Conservation (phyloP, 2,797 vertebrate genomes). For the Amblyopsis hoosieri region DNA sequence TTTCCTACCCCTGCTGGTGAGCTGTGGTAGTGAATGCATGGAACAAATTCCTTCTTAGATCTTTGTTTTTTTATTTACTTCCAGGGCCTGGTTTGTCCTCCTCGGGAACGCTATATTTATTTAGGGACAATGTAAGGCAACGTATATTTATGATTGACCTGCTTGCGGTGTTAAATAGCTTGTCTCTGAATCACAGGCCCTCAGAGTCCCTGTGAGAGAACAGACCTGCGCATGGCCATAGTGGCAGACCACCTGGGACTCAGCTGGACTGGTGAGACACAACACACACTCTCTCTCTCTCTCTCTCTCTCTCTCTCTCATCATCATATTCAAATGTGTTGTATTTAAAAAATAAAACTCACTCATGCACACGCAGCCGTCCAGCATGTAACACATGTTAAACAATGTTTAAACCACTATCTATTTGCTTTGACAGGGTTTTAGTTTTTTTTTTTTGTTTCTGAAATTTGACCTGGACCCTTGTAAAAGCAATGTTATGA, state of each 20-base stretch:
- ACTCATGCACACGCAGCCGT: not conserved
- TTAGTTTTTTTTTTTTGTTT: not conserved
- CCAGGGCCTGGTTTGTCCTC: not conserved
- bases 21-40: too few relatives aligned
- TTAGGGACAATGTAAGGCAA: not conserved
- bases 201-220: constrained; percentile 98
- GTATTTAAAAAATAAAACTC: not conserved
- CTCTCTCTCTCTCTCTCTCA: not conserved
- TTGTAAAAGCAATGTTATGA: not conserved
- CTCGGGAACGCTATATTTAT: constrained; percentile 13
- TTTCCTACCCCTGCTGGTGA: too few relatives aligned
- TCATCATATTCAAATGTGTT: not conserved
- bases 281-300: not conserved
- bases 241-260: constrained; percentile 98
- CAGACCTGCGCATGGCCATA: constrained; percentile 98
- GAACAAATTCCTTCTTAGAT: too few relatives aligned
- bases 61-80: too few relatives aligned
- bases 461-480: not conserved
- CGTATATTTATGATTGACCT: not conserved
- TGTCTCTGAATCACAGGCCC: constrained; percentile 86
- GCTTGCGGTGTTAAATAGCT: constrained; percentile 33
- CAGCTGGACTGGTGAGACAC: constrained; percentile 96
- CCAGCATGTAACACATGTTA: not conserved
- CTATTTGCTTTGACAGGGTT: not conserved
- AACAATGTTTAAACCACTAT: not conserved